A percentile compares a stretch with the other conserved stretches of the same genome.
phyloP scores from a whole-genome alignment of 1,140 invertebrate genomes.

The Pseudobourletiella spinata region DNA sequence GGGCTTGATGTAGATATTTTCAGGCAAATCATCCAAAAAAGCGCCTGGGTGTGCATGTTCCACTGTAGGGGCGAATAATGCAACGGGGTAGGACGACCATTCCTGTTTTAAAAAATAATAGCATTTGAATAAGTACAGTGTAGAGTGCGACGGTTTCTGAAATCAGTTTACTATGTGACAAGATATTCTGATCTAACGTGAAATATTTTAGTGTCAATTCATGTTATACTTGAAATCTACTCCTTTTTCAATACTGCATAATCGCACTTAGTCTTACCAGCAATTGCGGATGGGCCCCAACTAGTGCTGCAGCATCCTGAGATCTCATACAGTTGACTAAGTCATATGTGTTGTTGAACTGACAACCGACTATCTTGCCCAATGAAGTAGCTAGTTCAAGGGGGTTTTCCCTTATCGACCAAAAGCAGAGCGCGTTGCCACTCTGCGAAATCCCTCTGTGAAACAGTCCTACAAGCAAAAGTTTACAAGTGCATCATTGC shows the following conservation, averaged over 20 bases:
- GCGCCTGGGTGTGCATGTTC: slow-evolving; percentile 18
- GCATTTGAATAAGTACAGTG: too few species aligned
- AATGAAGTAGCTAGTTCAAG: slow-evolving; percentile 5
- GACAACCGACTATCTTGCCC: slow-evolving; percentile 14
- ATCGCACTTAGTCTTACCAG: too few species aligned
- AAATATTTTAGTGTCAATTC: too few species aligned
- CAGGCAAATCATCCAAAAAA: slow-evolving; percentile 22
- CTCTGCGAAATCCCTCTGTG: slow-evolving; percentile 29
- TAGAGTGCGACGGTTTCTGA: too few species aligned
- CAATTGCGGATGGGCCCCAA: slow-evolving; percentile 14
- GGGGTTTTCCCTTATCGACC: slow-evolving; percentile 28
- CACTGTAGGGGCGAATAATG: slow-evolving; percentile 25
- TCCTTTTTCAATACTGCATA: too few species aligned
- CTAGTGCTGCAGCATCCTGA: slow-evolving; percentile 13
- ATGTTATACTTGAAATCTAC: too few species aligned
- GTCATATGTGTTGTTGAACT: slow-evolving; percentile 11
- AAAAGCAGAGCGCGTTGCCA: slow-evolving; percentile 33
- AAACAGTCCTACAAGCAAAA: slow-evolving; percentile 15
- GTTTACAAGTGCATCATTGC: too few species aligned
- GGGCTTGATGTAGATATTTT: slow-evolving; percentile 14
- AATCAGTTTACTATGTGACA: too few species aligned
- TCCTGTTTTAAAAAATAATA: too few species aligned
- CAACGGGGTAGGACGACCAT: slow-evolving; percentile 27
- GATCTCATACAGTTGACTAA: slow-evolving; percentile 20
- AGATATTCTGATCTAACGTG: too few species aligned